phyloP scores from a whole-genome alignment of 1,140 invertebrate species.

The Drosophila subpulchrella region DNA sequence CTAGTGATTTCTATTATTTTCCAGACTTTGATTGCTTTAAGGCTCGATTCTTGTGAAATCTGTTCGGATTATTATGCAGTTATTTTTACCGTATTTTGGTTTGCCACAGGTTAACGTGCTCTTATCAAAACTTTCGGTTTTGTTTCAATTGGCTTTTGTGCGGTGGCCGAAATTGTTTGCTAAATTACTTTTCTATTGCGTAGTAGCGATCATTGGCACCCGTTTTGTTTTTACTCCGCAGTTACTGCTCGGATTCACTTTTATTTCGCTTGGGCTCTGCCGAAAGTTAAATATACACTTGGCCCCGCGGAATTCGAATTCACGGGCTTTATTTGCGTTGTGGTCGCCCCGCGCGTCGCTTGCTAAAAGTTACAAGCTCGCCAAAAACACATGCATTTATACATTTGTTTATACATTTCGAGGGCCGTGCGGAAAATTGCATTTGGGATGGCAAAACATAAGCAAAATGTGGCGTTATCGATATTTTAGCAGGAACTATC shows the following conservation, averaged over 20 bases:
- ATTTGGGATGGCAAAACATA: not conserved
- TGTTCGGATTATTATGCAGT: constrained; percentile 1
- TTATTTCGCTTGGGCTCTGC: constrained; percentile 4
- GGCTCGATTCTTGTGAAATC: not conserved
- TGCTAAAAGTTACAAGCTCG: constrained; percentile 35
- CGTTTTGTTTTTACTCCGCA: constrained; percentile 33
- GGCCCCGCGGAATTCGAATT: constrained; percentile 17
- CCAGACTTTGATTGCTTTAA: constrained; percentile 1
- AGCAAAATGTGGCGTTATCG: constrained; percentile 3
- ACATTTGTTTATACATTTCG: constrained; percentile 47
- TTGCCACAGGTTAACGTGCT: constrained; percentile 29
- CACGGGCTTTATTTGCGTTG: constrained; percentile 1
- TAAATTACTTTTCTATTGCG: constrained; percentile 40
- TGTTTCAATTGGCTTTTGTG: constrained; percentile 9
- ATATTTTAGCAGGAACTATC: not conserved
- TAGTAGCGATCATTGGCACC: constrained; percentile 44
- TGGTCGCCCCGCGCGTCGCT: constrained; percentile 14
- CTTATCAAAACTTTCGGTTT: constrained; percentile 28
- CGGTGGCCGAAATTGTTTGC: constrained; percentile 13
- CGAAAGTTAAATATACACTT: constrained; percentile 7
- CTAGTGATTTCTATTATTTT: not conserved
- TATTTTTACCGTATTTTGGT: constrained; percentile 30
- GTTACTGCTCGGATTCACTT: constrained; percentile 23
- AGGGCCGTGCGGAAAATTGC: constrained; percentile 42
- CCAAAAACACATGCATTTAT: constrained; percentile 41